Base-by-base conservation (phyloP, 1,140 invertebrate species). In the Phocides pigmalion region DNA sequence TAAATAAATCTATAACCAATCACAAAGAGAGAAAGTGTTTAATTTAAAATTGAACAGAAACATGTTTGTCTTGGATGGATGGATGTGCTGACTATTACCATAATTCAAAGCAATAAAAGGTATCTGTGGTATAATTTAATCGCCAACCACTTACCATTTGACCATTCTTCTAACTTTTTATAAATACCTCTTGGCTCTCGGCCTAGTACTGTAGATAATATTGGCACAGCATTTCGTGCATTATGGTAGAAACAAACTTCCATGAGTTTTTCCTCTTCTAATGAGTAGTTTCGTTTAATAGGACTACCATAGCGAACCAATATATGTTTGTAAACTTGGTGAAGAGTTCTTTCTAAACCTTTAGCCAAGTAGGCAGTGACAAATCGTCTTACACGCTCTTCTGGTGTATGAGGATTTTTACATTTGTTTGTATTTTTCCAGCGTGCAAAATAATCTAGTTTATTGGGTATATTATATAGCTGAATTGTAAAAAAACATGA, bases 131-230 rank as follows among this genome's bases (percentile, higher is more conserved):
- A n/a, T n/a, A n/a, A n/a, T n/a, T n/a, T 49, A 4, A 11, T 35
- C n/a, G 1, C 3, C 2, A 12, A 2, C 2, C 2, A 0, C 4
- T 65, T 69, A 88, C 85, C 85, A 69, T 76, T 66, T 62, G 41
- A 47, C 25, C 66, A 49, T 49, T 73, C 61, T n/a, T 64, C 16
- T 14, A 84, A 50, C 63, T 72, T 84, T 66, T 78, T 82, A 32
- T 81, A 81, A 25, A 89, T 77, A 17, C 81, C 82, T 68, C 86
- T 76, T 8, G 77, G 76, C 61, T 86, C 80, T 59, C 86, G 69
- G 42, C 79, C 63, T n/a, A 89, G 64, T 44, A 89, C 53, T 39
- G 66, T 53, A 47, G 82, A 78, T 35, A 82, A 72, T 63, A 70
- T 67, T 44, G 65, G 71, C 3, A 83, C 78, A 12, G 79, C 73